A percentile compares a stretch with the other conserved stretches of the same genome.
phyloP scores from a whole-genome alignment of 2,113 vertebrate species.

The Spheniscus mendiculus region DNA sequence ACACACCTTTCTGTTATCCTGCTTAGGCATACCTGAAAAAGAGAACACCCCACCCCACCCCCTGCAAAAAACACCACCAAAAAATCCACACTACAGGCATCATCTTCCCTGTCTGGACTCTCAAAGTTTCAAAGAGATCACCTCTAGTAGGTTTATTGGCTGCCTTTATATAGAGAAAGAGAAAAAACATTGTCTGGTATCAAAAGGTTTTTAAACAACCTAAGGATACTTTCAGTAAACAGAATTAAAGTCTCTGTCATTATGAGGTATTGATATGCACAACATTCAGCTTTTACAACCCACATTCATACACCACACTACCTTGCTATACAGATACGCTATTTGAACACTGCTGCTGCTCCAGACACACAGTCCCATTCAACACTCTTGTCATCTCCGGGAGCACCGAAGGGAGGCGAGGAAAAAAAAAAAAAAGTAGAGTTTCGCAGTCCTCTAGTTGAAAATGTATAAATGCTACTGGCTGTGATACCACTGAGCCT shows the following conservation, averaged over 20 bases:
- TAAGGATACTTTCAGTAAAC: neutral
- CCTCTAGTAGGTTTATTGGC: neutral
- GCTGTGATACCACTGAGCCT: neutral
- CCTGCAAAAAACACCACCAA: neutral
- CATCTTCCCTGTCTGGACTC: neutral
- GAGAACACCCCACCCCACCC: no score
- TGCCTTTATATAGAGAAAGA: neutral
- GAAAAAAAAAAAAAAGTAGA: neutral
- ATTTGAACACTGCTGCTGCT: neutral
- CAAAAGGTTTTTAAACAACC: neutral
- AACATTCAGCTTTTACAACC: neutral
- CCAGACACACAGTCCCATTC: neutral
- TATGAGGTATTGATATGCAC: neutral
- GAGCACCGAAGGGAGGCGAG: fast-evolving
- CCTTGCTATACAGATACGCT: fast-evolving
- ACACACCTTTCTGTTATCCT: neutral
- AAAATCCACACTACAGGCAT: neutral
- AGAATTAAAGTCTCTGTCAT: neutral
- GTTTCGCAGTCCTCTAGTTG: neutral
- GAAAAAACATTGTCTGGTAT: neutral
- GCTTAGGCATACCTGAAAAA: neutral
- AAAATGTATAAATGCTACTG: neutral
- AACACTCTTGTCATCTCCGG: neutral
- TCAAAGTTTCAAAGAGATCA: neutral
- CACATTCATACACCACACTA: neutral